Base-by-base conservation (phyloP, 1,140 invertebrate genomes). In the Scylla paramamosain region DNA sequence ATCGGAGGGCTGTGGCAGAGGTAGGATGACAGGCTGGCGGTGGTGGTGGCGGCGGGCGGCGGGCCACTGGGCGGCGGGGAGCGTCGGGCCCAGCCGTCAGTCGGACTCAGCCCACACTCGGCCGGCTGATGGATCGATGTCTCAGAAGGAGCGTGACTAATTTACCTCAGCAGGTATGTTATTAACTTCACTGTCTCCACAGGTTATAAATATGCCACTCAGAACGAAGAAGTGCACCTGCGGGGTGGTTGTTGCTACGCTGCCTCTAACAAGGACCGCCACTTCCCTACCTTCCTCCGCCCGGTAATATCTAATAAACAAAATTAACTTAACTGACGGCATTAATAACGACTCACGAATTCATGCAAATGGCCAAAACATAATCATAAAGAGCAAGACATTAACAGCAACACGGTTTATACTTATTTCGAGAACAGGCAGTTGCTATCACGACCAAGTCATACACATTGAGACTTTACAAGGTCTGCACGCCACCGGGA, bases 111-210 rank as follows among this genome's bases (percentile, higher is more conserved):
- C n/a, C 67, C 67, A 77, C 67, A 77, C 67, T 77, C 6, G 20
- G 67, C 67, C n/a, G n/a, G 67, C 67, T 77, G 67, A 77, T 77
- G 67, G 67, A 77, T 77, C 67, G 67, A 77, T 77, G 67, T 77
- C 67, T 77, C 67, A 77, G 67, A 77, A 77, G 67, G 25, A 77
- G 67, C 67, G 67, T 77, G 25, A 77, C 67, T 77, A 77, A 77
- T 77, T 77, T 77, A 77, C 67, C 67, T 77, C 67, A 77, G 67
- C 67, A 25, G 8, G 67, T 77, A n/a, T 77, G 67, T 77, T 77
- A 77, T 77, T 77, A 77, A 77, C 67, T 77, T 77, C 67, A n/a
- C 25, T 77, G 67, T 77, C 20, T 77, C n/a, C 67, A 25, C 67
- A n/a, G 52, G 67, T 25, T 77, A 77, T n/a, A 77, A 77, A 77